These are phyloP conservation scores for Rhabdophis nuchalis DNA, from an alignment of 2,797 vertebrate genomes.

Conservation along the genomic window DNA sequence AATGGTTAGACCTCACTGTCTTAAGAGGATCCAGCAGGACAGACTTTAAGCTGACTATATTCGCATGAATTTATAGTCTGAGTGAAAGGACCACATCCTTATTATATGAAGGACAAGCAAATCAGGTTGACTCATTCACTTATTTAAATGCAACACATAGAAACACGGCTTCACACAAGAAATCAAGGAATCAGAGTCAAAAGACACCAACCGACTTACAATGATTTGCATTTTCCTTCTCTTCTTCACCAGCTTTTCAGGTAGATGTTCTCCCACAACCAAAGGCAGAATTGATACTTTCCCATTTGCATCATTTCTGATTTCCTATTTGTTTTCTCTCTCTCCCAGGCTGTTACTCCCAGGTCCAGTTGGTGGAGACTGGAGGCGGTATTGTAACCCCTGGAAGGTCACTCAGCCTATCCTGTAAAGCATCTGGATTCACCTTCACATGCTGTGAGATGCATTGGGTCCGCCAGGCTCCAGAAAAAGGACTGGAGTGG, in stretches of 20 bases:
- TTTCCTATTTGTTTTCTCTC: not conserved
- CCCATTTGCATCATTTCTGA: not conserved
- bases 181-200: not conserved
- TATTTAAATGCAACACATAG: not conserved
- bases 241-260: not conserved
- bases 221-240: too few species aligned
- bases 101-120: not conserved
- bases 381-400: not conserved
- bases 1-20: too few species aligned
- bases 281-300: not conserved
- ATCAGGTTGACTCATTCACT: not conserved
- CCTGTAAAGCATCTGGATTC: slow-evolving; percentile 24
- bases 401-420: not conserved
- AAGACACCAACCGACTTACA: too few species aligned
- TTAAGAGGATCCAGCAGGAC: too few species aligned
- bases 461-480: not conserved
- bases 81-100: not conserved
- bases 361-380: not conserved
- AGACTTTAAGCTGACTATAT: too few species aligned
- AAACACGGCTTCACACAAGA: too few species aligned
- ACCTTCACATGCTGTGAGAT: not conserved
- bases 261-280: not conserved
- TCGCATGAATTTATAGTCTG: not conserved
- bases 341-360: not conserved
- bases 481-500: not conserved